Conservation (phyloP, 2,888 invertebrate genomes). For the Craniophora ligustri region DNA sequence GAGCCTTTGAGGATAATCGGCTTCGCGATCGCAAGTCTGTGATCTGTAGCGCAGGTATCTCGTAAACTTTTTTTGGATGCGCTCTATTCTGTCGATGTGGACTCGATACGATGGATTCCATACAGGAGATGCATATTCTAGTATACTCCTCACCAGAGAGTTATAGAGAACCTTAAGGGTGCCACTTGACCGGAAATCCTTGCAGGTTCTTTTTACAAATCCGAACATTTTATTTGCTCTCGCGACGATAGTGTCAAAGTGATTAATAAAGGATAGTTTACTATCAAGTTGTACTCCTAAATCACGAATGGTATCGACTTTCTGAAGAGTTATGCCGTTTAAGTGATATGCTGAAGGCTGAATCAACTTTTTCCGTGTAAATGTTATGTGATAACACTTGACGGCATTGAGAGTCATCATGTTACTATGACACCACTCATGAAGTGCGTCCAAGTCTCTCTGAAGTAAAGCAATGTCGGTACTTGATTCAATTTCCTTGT, state of each 20-base stretch:
- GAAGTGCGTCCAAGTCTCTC: background rate
- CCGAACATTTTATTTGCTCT: slow-evolving; percentile 1
- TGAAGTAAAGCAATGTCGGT: slow-evolving; percentile 1
- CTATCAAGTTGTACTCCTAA: slow-evolving; percentile 2
- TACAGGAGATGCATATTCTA: slow-evolving; percentile 2
- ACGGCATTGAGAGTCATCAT: background rate
- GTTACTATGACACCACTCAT: background rate
- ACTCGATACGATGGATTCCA: slow-evolving; percentile 4
- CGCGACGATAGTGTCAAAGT: background rate
- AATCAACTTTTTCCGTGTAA: background rate
- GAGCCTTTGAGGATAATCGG: background rate
- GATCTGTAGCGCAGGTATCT: slow-evolving; percentile 2
- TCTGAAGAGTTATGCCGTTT: background rate
- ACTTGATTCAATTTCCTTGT: background rate
- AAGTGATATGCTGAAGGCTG: background rate
- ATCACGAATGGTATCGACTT: slow-evolving; percentile 1
- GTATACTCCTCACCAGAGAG: slow-evolving; percentile 4
- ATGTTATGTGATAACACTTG: background rate
- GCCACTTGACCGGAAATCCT: background rate
- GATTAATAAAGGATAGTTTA: slow-evolving; percentile 1
- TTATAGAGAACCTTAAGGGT: background rate
- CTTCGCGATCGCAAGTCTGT: background rate
- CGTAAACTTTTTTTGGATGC: background rate
- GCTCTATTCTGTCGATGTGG: slow-evolving; percentile 1
- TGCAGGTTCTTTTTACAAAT: slow-evolving; percentile 3